Evolutionary conservation across 2,113 vertebrate genomes (phyloP), one percentile per base, ranked within the genome.

Genomic region (Cheilinus undulatus): DNA sequence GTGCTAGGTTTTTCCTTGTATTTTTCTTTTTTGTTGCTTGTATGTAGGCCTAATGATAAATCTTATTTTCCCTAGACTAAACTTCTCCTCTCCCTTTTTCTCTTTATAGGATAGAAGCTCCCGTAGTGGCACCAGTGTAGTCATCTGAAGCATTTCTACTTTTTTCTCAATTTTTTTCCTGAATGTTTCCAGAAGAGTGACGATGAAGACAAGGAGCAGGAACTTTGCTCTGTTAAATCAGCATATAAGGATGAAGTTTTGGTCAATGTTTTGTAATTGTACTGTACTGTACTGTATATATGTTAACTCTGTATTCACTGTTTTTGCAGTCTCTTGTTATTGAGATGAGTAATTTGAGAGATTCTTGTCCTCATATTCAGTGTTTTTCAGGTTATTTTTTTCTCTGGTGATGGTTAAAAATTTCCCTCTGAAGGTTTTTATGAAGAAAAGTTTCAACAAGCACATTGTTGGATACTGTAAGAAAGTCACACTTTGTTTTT

Each of bases 101-200:
- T 45, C 81, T 89, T 69, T 88, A 1, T 86, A 99, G 97, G 96
- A 97, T 80, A 95, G 88, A 86, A 97, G 96, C 92, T 98, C 96
- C 78, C 93, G 92, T 91, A 98, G 97, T 80, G 95, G 89, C 86
- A 94, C 87, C 84, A 99, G 95, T 65, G 91, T 97, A 77, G 92
- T 99, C 86, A 97, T 99, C 89, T 94, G 84, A 93, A 84, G 63
- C 78, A 63, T 78, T 86, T 84, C 73, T 54, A 3, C 46, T 40
- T 56, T 57, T 51, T 67, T 30, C 66, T 57, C 5, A 69, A 24
- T 36, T 36, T 10, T 54, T 70, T 86, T 76, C 50, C 54, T 85
- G 38, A 73, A 76, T 46, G 26, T 77, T 79, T 74, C 70, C 17
- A 72, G 12, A 85, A 51, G 0, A 12, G 50, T 81, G 69, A 73